A percentile compares a stretch with the other conserved stretches of the same genome.
These are phyloP conservation scores for Seira musarum DNA, from an alignment of 2,888 invertebrate species.

Conservation along the genomic window DNA sequence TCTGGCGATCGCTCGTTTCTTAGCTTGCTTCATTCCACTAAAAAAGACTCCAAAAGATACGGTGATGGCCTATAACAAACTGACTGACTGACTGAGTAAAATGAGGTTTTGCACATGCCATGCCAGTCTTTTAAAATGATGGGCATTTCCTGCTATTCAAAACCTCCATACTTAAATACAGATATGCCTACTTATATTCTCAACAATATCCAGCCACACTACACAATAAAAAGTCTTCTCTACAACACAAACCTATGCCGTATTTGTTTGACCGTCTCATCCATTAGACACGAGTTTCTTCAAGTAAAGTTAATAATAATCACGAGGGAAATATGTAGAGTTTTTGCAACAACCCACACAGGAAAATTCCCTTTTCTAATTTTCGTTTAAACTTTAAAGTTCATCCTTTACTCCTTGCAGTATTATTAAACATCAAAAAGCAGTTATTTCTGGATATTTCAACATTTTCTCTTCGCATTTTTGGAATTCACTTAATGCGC, in stretches of 20 bases:
- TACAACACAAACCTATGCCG: neutral
- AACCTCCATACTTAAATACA: too few relatives aligned
- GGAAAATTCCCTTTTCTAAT: neutral
- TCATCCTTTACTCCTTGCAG: neutral
- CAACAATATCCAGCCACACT: too few relatives aligned
- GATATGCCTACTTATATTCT: too few relatives aligned
- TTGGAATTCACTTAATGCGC: conserved; percentile 8
- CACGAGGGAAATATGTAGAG: conserved; percentile 42
- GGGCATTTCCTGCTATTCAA: too few relatives aligned
- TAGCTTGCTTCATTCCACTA: too few relatives aligned
- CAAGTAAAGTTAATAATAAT: conserved; percentile 20
- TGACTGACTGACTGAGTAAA: neutral
- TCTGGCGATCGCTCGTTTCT: too few relatives aligned
- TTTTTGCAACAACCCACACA: neutral
- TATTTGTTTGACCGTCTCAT: neutral
- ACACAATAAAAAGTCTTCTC: too few relatives aligned
- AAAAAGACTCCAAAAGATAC: too few relatives aligned
- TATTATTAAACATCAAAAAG: neutral
- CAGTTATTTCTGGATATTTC: neutral
- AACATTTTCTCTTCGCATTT: conserved; percentile 12
- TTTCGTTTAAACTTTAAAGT: neutral
- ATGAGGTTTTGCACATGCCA: neutral
- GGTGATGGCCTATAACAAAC: too few relatives aligned
- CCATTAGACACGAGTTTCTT: too few relatives aligned
- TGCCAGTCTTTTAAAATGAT: neutral